These are phyloP conservation scores for Drosophila anomalipes DNA, from an alignment of 2,888 invertebrate genomes.

Conservation along the genomic window DNA sequence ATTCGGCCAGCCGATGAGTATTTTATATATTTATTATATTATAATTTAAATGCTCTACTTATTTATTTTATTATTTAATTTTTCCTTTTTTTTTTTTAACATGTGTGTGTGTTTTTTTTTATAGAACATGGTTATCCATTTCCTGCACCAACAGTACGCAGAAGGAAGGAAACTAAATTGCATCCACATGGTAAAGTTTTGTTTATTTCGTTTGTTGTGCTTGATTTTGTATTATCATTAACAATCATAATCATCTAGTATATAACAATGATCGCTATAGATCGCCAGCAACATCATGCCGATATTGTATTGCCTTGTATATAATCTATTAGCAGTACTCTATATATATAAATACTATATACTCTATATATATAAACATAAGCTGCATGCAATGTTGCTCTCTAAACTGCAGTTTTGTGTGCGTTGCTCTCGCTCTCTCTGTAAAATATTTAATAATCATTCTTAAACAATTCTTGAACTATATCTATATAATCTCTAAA, in stretches of 20 bases:
- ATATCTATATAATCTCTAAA: conserved; percentile 57
- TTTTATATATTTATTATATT: conserved; percentile 8
- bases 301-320: conserved; percentile 47
- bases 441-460: conserved; percentile 35
- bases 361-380: neutral
- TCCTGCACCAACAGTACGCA: conserved; percentile 83
- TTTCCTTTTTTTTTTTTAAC: conserved; percentile 27
- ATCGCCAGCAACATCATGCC: conserved; percentile 27
- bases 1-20: conserved; percentile 31
- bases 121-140: conserved; percentile 84
- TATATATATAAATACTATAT: conserved; percentile 4
- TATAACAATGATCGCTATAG: conserved; percentile 17
- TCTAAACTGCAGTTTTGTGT: conserved; percentile 41
- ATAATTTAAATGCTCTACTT: conserved; percentile 22
- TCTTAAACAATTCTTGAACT: conserved; percentile 16
- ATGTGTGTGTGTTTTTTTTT: conserved; percentile 73
- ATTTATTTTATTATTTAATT: conserved; percentile 23
- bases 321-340: conserved; percentile 32
- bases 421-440: conserved; percentile 32
- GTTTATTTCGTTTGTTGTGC: conserved; percentile 64
- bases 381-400: conserved; percentile 64
- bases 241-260: conserved; percentile 8
- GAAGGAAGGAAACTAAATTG: conserved; percentile 85
- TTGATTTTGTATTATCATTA: conserved; percentile 55
- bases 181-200: conserved; percentile 84